Evolutionary conservation across 2,888 invertebrate genomes (phyloP).

Genomic region (Lomographa bimaculata): DNA sequence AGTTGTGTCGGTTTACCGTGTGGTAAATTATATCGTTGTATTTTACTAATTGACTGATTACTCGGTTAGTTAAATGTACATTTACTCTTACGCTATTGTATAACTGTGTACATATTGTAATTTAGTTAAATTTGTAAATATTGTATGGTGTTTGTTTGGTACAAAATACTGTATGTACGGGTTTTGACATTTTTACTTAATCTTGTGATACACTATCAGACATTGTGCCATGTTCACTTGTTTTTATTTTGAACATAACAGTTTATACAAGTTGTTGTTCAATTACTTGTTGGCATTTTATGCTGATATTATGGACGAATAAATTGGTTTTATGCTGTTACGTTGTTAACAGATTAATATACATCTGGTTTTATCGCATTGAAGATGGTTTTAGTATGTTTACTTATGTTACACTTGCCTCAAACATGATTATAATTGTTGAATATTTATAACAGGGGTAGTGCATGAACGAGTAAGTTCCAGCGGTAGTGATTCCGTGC

Average conservation of each 20-base stretch:
- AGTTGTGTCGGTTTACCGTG: conserved; percentile 5
- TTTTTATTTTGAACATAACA: too few species aligned
- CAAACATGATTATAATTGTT: conserved; percentile 4
- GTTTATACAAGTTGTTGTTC: too few species aligned
- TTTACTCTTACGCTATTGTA: conserved; percentile 38
- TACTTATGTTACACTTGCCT: conserved; percentile 5
- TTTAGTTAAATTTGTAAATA: conserved; percentile 45
- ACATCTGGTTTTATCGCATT: conserved; percentile 8
- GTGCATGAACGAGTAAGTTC: too few species aligned
- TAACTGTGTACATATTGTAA: conserved; percentile 48
- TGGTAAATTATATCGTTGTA: conserved; percentile 45
- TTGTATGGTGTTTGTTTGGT: conserved; percentile 47
- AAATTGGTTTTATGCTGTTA: conserved; percentile 1
- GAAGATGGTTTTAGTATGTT: conserved; percentile 5
- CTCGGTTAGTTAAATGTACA: conserved; percentile 57
- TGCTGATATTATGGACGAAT: too few species aligned
- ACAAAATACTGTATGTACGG: conserved; percentile 57
- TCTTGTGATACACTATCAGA: conserved; percentile 35
- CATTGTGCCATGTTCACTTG: conserved; percentile 55
- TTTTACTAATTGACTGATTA: conserved; percentile 68
- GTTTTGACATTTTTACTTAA: conserved; percentile 47
- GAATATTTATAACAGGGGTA: too few species aligned
- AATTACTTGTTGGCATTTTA: too few species aligned
- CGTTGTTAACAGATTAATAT: too few species aligned
- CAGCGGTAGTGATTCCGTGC: too few species aligned